Base-by-base conservation (phyloP, 1,140 invertebrate genomes). In the Orchestia grillus region DNA sequence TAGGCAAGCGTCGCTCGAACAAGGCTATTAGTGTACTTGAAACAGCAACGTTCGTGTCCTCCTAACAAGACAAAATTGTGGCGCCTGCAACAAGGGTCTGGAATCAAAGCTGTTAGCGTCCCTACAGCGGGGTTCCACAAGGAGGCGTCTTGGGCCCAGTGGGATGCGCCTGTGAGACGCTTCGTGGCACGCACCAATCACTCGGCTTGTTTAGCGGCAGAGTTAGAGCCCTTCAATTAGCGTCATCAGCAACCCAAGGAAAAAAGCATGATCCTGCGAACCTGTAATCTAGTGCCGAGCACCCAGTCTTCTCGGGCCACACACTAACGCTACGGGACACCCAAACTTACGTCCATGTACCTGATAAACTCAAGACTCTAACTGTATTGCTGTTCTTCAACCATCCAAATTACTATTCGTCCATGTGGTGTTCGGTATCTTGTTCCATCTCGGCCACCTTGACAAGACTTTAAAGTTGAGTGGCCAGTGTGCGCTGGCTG, bases 11-110 rank as follows among this genome's bases (percentile, higher is more conserved):
- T 40, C 92, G 43, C 44, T 94, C 8, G 92, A 94, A 94, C 92
- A 94, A 94, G 92, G 92, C 92, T 94, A 94, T 94, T 94, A 94
- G 92, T 94, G 92, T 94, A 94, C 92, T 94, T 44, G 92, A 94
- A 94, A 94, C 44, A 94, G 92, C 92, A 94, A 94, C 16, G 43
- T 94, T 94, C 92, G 92, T 94, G 92, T 45, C 92, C 41, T 45
- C 44, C 92, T 94, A 94, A 94, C 92, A 94, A 94, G 92, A 94
- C 11, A 40, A 44, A 94, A 94, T 44, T 94, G 44, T 19, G 44
- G 92, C 92, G 92, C 92, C 47, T 94, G 92, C 43, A 94, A 4
- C 44, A 47, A 45, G 44, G 6, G 92, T 44, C 44, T 45, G 0
- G 44, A 19, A 47, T 0, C 6, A 23, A 11, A 11, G 92, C 44